Base-by-base conservation (phyloP, 2,113 vertebrate genomes). In the Natator depressus region DNA sequence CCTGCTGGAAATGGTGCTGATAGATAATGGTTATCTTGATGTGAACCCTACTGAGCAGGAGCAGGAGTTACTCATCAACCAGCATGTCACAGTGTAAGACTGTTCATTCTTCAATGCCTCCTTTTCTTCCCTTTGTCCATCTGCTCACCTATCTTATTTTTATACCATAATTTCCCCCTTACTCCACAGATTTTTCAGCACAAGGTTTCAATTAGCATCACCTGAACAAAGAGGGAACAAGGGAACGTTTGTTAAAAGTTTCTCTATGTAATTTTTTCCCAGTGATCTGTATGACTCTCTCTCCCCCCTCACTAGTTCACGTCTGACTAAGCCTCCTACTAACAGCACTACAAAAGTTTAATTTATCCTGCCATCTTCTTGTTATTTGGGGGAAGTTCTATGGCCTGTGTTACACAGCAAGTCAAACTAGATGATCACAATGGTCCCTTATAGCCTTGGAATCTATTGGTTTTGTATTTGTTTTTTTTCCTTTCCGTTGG, bases 1-100 rank as follows among this genome's bases (percentile, higher is more conserved):
- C 94, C 80, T 22, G 0, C 59, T 91, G 95, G 95, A 97, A 94
- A 42, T 96, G 95, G 90, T 93, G 94, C 90, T 94, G 94, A 94
- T 97, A 13, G 96, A 97, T 38, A 93, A 96, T 0, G 93, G 93
- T 8, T 55, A 80, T 81, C 91, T 97, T 69, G 19, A 4, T 1
- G 1, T 95, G 91, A 86, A 93, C 24, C 93, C 93, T 1, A 0
- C 4, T 0, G 4, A 27, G 24, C 0, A 51, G 0, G 27, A 13
- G 80, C 76, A 4, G 95, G 80, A 96, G 88, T 90, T 96, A 95
- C 88, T 79, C 87, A 0, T 97, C 93, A 84, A 76, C 76, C 96
- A 97, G 80, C 80, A 1, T 2, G 54, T 97, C 76, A 95, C 95
- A 1, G 78, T 17, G 97, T 97, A 57, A 97, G 95, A 54, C 0